Percentiles rank a stretch among this genome's conserved stretches.
phyloP scores from a whole-genome alignment of 2,888 invertebrate species.

The Lasioglossum villosulum region DNA sequence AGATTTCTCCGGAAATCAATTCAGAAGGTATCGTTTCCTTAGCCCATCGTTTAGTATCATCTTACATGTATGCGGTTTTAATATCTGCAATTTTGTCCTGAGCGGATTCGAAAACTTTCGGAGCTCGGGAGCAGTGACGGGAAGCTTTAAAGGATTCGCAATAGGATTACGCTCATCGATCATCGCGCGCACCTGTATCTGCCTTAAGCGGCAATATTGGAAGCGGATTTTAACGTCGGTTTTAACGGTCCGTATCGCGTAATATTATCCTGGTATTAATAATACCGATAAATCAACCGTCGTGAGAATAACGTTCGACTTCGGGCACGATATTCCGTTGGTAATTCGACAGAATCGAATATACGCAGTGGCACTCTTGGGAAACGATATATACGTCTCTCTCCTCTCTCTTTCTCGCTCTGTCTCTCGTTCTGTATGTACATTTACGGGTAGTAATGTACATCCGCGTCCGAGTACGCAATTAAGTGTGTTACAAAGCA shows the following conservation, averaged over 20 bases:
- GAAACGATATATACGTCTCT: conserved; percentile 48
- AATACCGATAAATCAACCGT: conserved; percentile 77
- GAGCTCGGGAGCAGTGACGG: conserved; percentile 51
- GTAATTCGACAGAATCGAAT: conserved; percentile 72
- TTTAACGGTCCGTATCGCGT: conserved; percentile 72
- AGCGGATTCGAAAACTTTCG: conserved; percentile 59
- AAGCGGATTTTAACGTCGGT: conserved; percentile 73
- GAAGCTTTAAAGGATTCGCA: conserved; percentile 71
- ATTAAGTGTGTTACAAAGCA: conserved; percentile 23
- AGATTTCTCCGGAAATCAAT: not conserved
- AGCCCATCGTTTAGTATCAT: not conserved
- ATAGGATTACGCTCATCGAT: conserved; percentile 73
- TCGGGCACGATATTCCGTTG: conserved; percentile 68
- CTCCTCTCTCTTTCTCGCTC: not conserved
- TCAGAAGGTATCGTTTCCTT: not conserved
- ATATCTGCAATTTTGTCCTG: conserved; percentile 60
- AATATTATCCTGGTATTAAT: conserved; percentile 78
- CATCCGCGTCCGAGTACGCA: not conserved
- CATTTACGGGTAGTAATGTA: conserved; percentile 28
- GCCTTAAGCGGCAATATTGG: conserved; percentile 74
- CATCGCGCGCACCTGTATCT: conserved; percentile 70
- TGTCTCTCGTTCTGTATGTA: not conserved
- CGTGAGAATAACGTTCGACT: conserved; percentile 73
- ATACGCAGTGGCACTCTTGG: conserved; percentile 70
- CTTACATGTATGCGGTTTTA: conserved; percentile 51